Conservation (phyloP, 2,888 invertebrate genomes). For the Colostygia pectinataria region DNA sequence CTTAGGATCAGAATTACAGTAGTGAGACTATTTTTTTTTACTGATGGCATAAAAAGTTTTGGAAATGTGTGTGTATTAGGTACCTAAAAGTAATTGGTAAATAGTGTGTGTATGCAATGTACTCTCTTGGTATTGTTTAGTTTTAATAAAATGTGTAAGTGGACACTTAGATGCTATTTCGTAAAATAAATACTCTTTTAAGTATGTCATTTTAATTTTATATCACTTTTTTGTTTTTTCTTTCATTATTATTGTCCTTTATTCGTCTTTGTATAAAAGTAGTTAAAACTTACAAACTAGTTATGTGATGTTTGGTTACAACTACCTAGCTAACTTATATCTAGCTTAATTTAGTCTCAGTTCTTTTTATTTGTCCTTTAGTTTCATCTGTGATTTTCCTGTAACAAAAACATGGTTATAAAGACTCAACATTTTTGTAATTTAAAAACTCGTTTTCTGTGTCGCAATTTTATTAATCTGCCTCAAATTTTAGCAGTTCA, state of each 20-base stretch:
- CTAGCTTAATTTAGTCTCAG: slow-evolving; percentile 42
- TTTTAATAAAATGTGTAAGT: too few species aligned
- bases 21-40: too few species aligned
- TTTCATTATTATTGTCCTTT: slow-evolving; percentile 33
- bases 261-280: slow-evolving; percentile 59
- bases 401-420: slow-evolving; percentile 50
- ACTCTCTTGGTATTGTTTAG: too few species aligned
- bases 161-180: not conserved
- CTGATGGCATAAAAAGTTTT: too few species aligned
- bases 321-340: slow-evolving; percentile 35
- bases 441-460: too few species aligned
- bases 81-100: too few species aligned
- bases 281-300: slow-evolving; percentile 52
- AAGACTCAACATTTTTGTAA: too few species aligned
- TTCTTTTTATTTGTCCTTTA: slow-evolving; percentile 66
- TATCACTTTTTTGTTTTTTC: slow-evolving; percentile 33
- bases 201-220: slow-evolving; percentile 43
- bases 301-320: slow-evolving; percentile 62
- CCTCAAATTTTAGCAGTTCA: too few species aligned
- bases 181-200: not conserved
- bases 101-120: too few species aligned
- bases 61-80: too few species aligned
- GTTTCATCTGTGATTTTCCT: slow-evolving; percentile 74
- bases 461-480: too few species aligned
- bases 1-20: too few species aligned